Evolutionary conservation across 2,113 vertebrate species (phyloP), one percentile per base, ranked within the genome.

Genomic region (Muntiacus muntjak): DNA sequence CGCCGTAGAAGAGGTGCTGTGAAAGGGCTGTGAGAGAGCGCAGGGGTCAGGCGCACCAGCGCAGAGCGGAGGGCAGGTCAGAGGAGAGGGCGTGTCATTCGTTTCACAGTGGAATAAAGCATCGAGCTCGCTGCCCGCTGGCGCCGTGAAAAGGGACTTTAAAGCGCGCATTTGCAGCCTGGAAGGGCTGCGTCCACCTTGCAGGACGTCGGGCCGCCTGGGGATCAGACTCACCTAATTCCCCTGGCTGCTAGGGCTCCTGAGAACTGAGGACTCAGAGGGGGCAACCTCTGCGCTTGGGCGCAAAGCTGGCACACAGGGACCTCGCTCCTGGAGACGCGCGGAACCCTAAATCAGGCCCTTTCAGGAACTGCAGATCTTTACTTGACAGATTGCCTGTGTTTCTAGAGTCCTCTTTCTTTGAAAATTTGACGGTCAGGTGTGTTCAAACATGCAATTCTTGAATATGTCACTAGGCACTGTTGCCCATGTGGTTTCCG

Each of bases 381-480:
- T 71, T 36, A 21, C 64, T 71, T 21, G 64, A 71, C 2, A n/a
- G 64, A 71, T 36, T 36, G n/a, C n/a, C 64, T 71, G n/a, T 67
- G 33, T 71, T 71, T 71, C 17, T 9, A 71, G 64, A 36, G 64
- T 21, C n/a, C n/a, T 36, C n/a, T 36, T 71, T 17, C 2, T 36
- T 36, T 21, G n/a, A 36, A 57, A 71, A 36, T 36, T 21, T 71
- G 64, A 21, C 21, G n/a, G 17, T 5, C n/a, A 36, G 64, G 1
- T 36, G 64, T 71, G n/a, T 36, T 71, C n/a, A 11, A 71, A 36
- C 9, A 71, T 36, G 17, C 17, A 71, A 5, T 71, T 71, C 17
- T 36, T 71, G n/a, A 0, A 11, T 11, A 36, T 21, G 64, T 71
- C n/a, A 2, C 64, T 21, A 71, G n/a, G 19, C 0, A 0, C 0